These are phyloP conservation scores for Cancer borealis DNA, from an alignment of 2,888 invertebrate genomes.

Conservation along the genomic window DNA sequence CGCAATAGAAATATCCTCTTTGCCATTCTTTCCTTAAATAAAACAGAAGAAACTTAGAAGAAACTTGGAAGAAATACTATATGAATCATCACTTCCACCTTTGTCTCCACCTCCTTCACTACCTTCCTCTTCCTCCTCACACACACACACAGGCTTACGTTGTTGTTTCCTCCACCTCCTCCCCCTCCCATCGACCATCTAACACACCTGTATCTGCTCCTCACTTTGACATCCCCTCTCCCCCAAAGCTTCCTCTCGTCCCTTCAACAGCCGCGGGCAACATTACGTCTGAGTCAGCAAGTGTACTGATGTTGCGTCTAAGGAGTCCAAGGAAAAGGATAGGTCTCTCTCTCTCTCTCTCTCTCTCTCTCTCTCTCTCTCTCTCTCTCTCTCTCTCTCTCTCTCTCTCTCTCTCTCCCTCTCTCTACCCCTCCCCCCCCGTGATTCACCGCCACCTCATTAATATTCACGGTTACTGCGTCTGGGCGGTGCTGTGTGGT, in stretches of 20 bases:
- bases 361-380: not conserved
- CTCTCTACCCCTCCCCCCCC: not conserved
- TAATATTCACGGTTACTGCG: slow-evolving; percentile 28
- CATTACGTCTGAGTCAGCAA: not conserved
- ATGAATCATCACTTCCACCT: not conserved
- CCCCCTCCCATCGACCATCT: not conserved
- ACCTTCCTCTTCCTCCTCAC: not conserved
- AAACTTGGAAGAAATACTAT: not conserved
- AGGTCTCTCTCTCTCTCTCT: not conserved
- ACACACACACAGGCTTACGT: not conserved
- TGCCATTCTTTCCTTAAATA: not conserved
- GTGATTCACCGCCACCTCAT: not conserved
- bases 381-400: not conserved
- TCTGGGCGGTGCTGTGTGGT: not conserved
- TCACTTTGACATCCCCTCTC: not conserved
- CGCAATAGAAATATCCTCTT: not conserved
- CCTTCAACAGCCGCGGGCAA: not conserved
- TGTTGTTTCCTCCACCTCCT: not conserved
- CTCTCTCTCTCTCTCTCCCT: not conserved
- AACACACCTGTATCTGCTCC: not conserved
- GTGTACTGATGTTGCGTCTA: not conserved
- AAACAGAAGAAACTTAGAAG: not conserved
- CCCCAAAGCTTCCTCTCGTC: not conserved
- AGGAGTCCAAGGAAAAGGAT: not conserved
- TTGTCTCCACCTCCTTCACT: not conserved